phyloP scores from a whole-genome alignment of 1,140 invertebrate genomes.

The Anastrepha ludens region DNA sequence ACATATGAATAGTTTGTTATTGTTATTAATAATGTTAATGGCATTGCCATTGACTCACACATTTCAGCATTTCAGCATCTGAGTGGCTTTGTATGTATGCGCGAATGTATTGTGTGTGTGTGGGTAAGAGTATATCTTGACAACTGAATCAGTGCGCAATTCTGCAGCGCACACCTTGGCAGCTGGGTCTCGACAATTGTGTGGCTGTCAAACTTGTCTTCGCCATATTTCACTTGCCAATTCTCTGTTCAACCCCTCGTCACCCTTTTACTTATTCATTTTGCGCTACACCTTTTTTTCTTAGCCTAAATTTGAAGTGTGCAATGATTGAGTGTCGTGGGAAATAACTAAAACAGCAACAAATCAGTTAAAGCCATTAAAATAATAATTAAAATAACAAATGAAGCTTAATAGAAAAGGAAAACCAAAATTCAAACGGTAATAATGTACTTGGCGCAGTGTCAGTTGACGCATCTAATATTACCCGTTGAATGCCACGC shows the following conservation, averaged over 20 bases:
- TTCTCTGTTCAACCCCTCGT: background rate
- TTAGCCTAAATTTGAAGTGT: slow-evolving; percentile 21
- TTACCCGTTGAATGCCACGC: background rate
- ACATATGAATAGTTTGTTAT: background rate
- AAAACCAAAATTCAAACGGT: slow-evolving; percentile 17
- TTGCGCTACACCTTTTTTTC: background rate
- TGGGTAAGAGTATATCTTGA: background rate
- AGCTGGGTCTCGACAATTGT: slow-evolving; percentile 15
- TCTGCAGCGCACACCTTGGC: slow-evolving; percentile 24
- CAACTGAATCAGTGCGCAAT: background rate
- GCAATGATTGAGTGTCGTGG: slow-evolving; percentile 42
- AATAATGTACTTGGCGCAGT: background rate
- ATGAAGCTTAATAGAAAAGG: background rate
- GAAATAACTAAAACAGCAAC: slow-evolving; percentile 19
- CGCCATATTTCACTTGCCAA: slow-evolving; percentile 34
- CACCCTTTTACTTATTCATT: background rate
- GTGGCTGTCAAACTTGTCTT: slow-evolving; percentile 25
- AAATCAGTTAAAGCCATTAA: background rate
- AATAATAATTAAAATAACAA: background rate
- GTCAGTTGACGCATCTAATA: background rate
- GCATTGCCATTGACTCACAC: slow-evolving; percentile 11
- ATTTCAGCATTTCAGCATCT: too few relatives aligned
- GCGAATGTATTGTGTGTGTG: background rate
- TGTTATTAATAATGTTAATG: slow-evolving; percentile 11
- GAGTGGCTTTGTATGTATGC: background rate